phyloP scores from a whole-genome alignment of 2,113 vertebrate species.

The Heterotis niloticus region DNA sequence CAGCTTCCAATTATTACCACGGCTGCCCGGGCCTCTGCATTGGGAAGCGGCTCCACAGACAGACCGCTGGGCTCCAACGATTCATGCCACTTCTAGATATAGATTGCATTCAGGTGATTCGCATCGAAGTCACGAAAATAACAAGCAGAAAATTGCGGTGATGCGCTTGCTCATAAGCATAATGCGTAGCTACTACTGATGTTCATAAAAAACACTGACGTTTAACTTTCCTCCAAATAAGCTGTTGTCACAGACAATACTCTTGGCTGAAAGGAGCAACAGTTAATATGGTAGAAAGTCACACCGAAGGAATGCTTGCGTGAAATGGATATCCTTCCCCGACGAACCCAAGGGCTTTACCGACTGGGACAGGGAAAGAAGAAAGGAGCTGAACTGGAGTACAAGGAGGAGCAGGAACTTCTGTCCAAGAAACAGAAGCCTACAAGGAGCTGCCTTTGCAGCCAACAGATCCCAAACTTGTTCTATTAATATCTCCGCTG shows the following conservation, averaged over 20 bases:
- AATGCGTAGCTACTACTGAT: neutral
- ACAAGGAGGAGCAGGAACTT: neutral
- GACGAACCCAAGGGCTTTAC: neutral
- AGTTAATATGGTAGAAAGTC: neutral
- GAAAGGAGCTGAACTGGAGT: neutral
- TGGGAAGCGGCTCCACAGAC: neutral
- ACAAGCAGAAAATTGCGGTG: too few species aligned
- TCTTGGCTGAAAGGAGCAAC: neutral
- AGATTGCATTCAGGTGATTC: too few species aligned
- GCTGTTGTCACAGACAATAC: neutral
- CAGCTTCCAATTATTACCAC: neutral
- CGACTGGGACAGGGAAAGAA: neutral
- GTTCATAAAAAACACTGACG: neutral
- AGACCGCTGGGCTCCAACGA: neutral
- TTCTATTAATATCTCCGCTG: conserved; percentile 11
- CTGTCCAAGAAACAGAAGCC: neutral
- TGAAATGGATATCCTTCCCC: too few species aligned
- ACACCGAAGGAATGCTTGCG: neutral
- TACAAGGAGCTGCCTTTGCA: conserved; percentile 14
- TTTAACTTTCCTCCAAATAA: neutral
- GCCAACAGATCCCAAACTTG: neutral
- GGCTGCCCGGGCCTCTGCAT: neutral
- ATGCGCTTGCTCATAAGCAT: too few species aligned
- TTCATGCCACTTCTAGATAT: too few species aligned
- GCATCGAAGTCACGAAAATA: too few species aligned